Conservation (phyloP, 1,140 invertebrate genomes). For the Pseudomyrmex flavicornis region DNA sequence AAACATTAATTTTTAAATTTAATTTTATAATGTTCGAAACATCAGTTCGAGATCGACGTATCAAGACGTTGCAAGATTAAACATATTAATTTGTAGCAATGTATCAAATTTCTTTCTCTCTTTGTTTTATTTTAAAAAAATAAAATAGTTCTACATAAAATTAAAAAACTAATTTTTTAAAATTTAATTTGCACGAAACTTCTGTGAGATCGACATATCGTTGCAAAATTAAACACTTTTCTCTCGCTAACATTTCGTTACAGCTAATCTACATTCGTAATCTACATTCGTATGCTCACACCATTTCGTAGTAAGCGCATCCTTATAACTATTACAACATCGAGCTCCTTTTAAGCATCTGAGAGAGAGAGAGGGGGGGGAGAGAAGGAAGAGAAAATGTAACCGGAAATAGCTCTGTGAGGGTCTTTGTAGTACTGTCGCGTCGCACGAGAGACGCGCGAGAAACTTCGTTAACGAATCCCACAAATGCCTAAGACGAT, state of each 20-base stretch:
- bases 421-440: not conserved
- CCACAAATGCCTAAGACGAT: conserved; percentile 11
- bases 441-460: not conserved
- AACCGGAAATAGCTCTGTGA: conserved; percentile 23
- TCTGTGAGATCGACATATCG: too few relatives aligned
- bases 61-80: too few relatives aligned
- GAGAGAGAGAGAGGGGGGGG: not conserved
- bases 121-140: not conserved
- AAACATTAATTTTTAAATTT: too few relatives aligned
- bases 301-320: not conserved
- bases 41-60: too few relatives aligned
- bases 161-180: not conserved
- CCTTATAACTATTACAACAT: conserved; percentile 5
- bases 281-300: conserved; percentile 6
- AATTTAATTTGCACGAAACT: not conserved
- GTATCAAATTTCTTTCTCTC: not conserved
- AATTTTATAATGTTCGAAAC: too few relatives aligned
- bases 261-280: not conserved
- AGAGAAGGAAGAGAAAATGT: not conserved
- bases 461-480: conserved; percentile 43
- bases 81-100: too few relatives aligned
- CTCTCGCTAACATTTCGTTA: not conserved
- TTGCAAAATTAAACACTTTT: conserved; percentile 2
- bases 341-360: conserved; percentile 13
- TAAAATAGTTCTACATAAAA: not conserved